A percentile compares a stretch with the other conserved stretches of the same genome.
These are phyloP conservation scores for Acanthacorydalis orientalis DNA, from an alignment of 2,888 invertebrate species.

Conservation along the genomic window DNA sequence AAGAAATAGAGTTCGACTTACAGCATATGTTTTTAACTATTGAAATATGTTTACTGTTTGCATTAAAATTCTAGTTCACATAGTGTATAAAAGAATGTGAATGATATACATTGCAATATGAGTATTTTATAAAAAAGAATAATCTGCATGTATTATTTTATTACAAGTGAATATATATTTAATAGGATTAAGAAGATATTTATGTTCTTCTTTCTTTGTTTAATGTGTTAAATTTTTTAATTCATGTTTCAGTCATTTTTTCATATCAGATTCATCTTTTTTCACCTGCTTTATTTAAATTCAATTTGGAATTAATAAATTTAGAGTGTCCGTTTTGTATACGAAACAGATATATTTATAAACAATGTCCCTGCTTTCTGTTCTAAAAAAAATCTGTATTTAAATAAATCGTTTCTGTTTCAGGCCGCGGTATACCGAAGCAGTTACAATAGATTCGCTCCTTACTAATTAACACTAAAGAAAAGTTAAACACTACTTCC, in stretches of 20 bases:
- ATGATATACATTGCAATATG: no score
- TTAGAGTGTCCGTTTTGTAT: no score
- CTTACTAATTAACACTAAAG: conserved; percentile 43
- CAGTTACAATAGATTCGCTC: conserved; percentile 88
- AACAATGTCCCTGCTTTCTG: no score
- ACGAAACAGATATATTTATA: no score
- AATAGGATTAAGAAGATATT: conserved; percentile 1
- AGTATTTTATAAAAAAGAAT: not conserved
- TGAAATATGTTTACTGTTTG: not conserved
- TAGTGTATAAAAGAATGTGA: no score
- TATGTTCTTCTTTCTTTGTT: conserved; percentile 6
- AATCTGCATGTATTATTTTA: not conserved
- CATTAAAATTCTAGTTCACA: not conserved
- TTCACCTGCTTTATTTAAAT: no score
- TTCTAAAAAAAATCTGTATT: no score
- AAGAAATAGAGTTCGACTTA: conserved; percentile 24
- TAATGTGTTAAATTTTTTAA: not conserved
- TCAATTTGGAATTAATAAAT: no score
- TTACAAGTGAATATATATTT: not conserved
- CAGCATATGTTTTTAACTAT: conserved; percentile 6
- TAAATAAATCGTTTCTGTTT: conserved; percentile 16
- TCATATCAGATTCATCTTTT: no score
- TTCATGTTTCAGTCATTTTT: no score
- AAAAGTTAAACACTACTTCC: no score
- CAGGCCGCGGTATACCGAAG: conserved; percentile 88